Evolutionary conservation across 2,113 vertebrate species (phyloP).

Genomic region (Pipa parva): DNA sequence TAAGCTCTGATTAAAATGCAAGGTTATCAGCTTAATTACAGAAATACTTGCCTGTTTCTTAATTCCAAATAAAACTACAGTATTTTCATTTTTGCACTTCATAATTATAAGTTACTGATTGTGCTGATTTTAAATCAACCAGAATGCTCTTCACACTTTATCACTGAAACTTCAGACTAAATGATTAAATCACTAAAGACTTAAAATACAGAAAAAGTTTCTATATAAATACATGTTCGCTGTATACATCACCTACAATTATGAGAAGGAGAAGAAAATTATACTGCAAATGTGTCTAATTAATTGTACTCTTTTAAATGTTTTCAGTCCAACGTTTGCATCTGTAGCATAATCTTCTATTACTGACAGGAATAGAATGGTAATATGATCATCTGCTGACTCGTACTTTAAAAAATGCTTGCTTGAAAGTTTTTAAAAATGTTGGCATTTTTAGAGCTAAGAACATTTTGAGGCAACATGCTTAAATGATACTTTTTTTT

Average conservation of each 20-base stretch:
- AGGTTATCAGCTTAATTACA: constrained; percentile 32
- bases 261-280: neutral
- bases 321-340: neutral
- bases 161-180: neutral
- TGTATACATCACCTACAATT: constrained; percentile 13
- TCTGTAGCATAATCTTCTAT: constrained; percentile 3
- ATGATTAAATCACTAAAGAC: neutral
- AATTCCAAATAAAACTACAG: constrained; percentile 14
- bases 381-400: neutral
- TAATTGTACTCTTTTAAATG: neutral
- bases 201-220: neutral
- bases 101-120: constrained; percentile 40
- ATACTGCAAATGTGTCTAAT: neutral
- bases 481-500: too few relatives aligned
- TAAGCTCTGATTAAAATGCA: constrained; percentile 17
- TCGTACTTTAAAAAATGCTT: neutral
- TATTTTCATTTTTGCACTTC: constrained; percentile 23
- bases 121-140: constrained; percentile 17
- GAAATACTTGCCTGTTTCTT: constrained; percentile 23
- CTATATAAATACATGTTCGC: neutral
- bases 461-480: too few relatives aligned
- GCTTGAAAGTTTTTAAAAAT: too few relatives aligned
- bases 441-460: too few relatives aligned
- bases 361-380: neutral
- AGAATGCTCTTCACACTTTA: constrained; percentile 6